Base-by-base conservation (phyloP, 2,888 invertebrate species). In the Autographa gamma region DNA sequence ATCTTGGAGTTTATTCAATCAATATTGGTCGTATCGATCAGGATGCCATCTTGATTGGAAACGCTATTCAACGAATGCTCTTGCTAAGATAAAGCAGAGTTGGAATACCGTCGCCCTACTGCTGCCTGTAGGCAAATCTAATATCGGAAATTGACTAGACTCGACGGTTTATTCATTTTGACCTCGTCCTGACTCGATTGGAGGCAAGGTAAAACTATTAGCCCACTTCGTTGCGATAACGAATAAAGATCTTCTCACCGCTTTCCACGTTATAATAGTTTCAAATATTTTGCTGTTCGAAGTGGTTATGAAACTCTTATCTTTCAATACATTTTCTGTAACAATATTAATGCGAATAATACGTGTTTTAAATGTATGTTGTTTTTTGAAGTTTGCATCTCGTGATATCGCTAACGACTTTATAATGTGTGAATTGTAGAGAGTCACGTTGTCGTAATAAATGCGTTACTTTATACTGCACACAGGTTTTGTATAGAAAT, bases 141-240 rank as follows among this genome's bases (percentile, higher is more conserved):
- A 93, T 93, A 93, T 92, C 92, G 91, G 91, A 93, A 93, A 93
- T 93, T 92, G 92, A 92, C 89, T 91, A 86, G 92, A 92, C 88
- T 91, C 88, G 85, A 88, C 89, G 87, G 89, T 89, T 91, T 91
- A 91, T 91, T 91, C 90, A 87, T 88, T 93, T 89, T 89, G 89
- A 89, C 91, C 91, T 92, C 91, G 88, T 76, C 88, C 74, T 82
- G 78, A 79, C 85, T 85, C 85, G 73, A 74, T 85, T 86, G 87
- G 85, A 91, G 89, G 88, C 88, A 86, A 89, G 89, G 87, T 91
- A 89, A 92, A 90, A 90, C 89, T 91, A 88, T 90, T 91, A 90
- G 86, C 85, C 84, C 81, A 83, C 82, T 90, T 89, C 85, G 85
- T 89, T 85, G 81, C 81, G 80, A 88, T 88, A 88, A 85, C 83